phyloP scores from a whole-genome alignment of 2,797 vertebrate species.

The Phyllotis vaccarum region DNA sequence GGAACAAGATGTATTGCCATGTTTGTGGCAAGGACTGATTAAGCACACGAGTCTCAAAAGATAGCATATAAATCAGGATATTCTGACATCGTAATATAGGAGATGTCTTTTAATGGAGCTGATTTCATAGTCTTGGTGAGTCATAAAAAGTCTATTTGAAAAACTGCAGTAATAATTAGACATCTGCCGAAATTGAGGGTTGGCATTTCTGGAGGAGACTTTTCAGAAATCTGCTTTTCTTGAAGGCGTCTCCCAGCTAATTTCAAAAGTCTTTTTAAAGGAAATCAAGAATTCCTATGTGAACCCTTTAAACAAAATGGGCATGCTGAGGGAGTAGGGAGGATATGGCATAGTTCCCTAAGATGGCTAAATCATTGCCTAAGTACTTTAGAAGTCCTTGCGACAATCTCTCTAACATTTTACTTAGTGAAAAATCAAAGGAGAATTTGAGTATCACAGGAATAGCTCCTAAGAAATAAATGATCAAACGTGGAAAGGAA shows the following conservation, averaged over 20 bases:
- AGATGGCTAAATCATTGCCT: background rate
- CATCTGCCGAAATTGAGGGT: constrained; percentile 73
- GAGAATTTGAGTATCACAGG: constrained; percentile 39
- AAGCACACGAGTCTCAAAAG: constrained; percentile 72
- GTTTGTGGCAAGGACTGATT: constrained; percentile 73
- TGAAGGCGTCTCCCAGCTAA: constrained; percentile 35
- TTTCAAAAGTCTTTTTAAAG: background rate
- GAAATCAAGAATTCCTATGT: background rate
- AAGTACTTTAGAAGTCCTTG: constrained; percentile 33
- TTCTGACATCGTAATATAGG: constrained; percentile 73
- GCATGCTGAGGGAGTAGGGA: background rate
- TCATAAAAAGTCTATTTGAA: constrained; percentile 78
- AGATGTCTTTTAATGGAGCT: constrained; percentile 74
- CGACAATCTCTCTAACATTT: constrained; percentile 29
- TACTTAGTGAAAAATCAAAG: constrained; percentile 48
- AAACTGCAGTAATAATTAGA: constrained; percentile 81
- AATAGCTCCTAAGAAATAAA: constrained; percentile 60
- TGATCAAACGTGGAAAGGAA: background rate
- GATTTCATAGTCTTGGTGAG: constrained; percentile 73
- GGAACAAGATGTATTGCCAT: constrained; percentile 75
- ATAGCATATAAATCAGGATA: constrained; percentile 80
- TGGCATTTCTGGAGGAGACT: constrained; percentile 61
- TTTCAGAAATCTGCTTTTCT: constrained; percentile 44
- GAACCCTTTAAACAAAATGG: constrained; percentile 41
- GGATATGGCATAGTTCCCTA: background rate